A percentile compares a stretch with the other conserved stretches of the same genome.
Conservation (phyloP, 2,888 invertebrate species). For the Parapristionchus giblindavisi region DNA sequence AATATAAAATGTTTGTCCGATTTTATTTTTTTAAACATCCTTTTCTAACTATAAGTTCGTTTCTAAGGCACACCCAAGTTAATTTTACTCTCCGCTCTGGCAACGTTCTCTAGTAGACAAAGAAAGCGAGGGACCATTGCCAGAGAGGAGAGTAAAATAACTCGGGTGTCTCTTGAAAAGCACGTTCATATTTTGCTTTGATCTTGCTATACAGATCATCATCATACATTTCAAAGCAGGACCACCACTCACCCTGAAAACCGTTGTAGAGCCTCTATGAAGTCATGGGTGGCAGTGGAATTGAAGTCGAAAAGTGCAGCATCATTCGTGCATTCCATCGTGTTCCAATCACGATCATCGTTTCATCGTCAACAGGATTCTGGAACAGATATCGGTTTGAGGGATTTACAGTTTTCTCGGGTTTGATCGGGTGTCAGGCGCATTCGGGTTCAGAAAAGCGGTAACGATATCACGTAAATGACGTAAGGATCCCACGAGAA, state of each 20-base stretch:
- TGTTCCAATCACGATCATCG: not conserved
- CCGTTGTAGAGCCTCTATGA: slow-evolving; percentile 49
- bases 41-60: too few relatives aligned
- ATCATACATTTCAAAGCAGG: too few relatives aligned
- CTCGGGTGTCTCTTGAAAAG: too few relatives aligned
- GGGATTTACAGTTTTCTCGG: not conserved
- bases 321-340: slow-evolving; percentile 63
- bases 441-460: not conserved
- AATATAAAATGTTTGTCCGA: not conserved
- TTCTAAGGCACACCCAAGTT: too few relatives aligned
- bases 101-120: too few relatives aligned
- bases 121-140: too few relatives aligned
- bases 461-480: not conserved
- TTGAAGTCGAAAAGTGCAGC: slow-evolving; percentile 59
- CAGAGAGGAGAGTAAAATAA: too few relatives aligned
- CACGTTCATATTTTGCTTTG: too few relatives aligned
- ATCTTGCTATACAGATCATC: too few relatives aligned
- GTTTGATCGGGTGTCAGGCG: not conserved
- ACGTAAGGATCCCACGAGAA: not conserved
- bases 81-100: too few relatives aligned
- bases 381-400: not conserved
- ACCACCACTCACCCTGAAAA: slow-evolving; percentile 54
- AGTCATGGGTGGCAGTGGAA: slow-evolving; percentile 52
- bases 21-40: not conserved
- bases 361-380: not conserved